phyloP scores from a whole-genome alignment of 1,140 invertebrate genomes.

The Brachionus rotundiformis region DNA sequence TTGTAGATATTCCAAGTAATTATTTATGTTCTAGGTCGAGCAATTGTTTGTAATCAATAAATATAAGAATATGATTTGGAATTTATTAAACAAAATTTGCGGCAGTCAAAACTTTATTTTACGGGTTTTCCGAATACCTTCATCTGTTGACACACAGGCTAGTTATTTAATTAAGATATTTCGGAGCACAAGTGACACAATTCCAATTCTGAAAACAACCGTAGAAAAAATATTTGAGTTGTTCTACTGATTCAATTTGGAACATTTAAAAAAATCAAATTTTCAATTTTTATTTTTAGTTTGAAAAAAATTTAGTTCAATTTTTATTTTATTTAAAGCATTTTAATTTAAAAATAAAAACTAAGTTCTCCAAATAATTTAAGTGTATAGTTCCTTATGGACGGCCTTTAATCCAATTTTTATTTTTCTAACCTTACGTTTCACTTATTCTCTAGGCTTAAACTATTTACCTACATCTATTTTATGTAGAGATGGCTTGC shows the following conservation, averaged over 20 bases:
- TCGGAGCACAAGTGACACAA: slow-evolving; percentile 5
- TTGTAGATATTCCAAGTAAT: slow-evolving; percentile 12
- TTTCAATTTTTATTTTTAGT: background rate
- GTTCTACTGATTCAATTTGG: background rate
- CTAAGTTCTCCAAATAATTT: background rate
- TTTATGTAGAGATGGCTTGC: background rate
- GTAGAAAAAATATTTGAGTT: slow-evolving; percentile 9
- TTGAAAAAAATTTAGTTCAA: background rate
- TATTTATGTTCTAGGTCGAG: background rate
- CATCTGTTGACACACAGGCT: background rate
- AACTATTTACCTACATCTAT: slow-evolving; percentile 12
- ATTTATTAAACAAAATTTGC: background rate
- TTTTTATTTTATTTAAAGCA: background rate
- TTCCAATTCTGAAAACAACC: background rate
- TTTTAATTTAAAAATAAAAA: background rate
- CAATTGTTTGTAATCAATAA: slow-evolving; percentile 13
- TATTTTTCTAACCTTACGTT: background rate
- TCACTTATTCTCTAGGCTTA: background rate
- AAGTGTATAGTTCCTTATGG: slow-evolving; percentile 4
- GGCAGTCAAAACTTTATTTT: background rate
- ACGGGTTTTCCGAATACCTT: background rate
- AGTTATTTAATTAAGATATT: slow-evolving; percentile 6
- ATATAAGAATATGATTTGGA: slow-evolving; percentile 5
- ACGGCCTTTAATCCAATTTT: slow-evolving; percentile 13
- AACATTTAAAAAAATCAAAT: background rate